phyloP scores from a whole-genome alignment of 2,113 vertebrate genomes.

The Empidonax alnorum region DNA sequence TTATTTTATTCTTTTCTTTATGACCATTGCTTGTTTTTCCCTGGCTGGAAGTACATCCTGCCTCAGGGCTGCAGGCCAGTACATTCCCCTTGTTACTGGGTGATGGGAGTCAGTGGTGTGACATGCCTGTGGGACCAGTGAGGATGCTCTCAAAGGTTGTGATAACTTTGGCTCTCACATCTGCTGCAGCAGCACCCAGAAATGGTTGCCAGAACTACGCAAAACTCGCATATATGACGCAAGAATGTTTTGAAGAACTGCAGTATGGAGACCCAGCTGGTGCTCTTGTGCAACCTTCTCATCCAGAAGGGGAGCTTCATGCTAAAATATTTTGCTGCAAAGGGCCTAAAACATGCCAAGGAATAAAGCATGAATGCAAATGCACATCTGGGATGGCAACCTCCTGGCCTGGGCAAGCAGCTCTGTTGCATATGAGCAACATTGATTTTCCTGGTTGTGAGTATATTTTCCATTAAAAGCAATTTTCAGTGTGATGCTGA shows the following conservation, averaged over 20 bases:
- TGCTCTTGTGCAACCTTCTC: neutral
- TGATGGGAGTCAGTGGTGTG: neutral
- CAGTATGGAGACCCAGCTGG: neutral
- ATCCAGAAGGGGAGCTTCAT: neutral
- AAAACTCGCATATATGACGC: neutral
- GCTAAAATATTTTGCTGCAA: neutral
- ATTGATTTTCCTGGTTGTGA: neutral
- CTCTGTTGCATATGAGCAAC: neutral
- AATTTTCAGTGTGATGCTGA: neutral
- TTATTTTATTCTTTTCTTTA: neutral
- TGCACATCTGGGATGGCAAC: rapidly evolving
- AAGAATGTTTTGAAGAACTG: neutral
- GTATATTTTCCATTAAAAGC: neutral
- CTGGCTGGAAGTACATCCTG: neutral
- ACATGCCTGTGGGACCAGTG: neutral
- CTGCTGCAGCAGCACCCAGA: neutral
- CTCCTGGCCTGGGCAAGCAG: neutral
- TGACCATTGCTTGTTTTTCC: neutral
- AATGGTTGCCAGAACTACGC: neutral
- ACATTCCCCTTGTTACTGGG: rapidly evolving
- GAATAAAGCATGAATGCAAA: neutral
- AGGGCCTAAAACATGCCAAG: neutral
- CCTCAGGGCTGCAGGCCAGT: rapidly evolving
- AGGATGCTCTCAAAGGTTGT: neutral
- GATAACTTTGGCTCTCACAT: neutral